A percentile compares a stretch with the other conserved stretches of the same genome.
phyloP scores from a whole-genome alignment of 2,113 vertebrate genomes.

The Peromyscus polionotus region DNA sequence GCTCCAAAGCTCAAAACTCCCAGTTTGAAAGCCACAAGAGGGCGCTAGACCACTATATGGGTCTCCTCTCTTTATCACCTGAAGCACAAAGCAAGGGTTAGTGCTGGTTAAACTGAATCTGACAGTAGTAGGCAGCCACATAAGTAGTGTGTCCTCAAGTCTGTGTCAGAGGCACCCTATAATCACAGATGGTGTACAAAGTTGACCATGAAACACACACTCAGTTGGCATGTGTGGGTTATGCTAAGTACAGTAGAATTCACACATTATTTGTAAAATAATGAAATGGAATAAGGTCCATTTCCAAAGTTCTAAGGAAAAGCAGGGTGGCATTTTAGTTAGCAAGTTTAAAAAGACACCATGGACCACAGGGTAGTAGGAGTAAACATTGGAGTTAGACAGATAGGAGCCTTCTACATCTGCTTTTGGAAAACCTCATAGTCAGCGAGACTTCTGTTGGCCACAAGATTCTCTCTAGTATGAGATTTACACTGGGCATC shows the following conservation, averaged over 20 bases:
- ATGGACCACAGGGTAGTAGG: background rate
- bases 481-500: conserved; percentile 9
- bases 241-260: conserved; percentile 20
- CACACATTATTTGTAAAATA: background rate
- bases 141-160: background rate
- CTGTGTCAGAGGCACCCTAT: background rate
- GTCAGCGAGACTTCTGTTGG: background rate
- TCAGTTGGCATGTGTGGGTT: conserved; percentile 33
- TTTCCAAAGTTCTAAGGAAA: conserved; percentile 17
- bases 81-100: conserved; percentile 53
- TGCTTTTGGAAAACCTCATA: conserved; percentile 54
- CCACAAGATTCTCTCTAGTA: conserved; percentile 12
- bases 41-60: conserved; percentile 83
- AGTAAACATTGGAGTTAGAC: conserved; percentile 23
- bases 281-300: background rate
- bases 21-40: conserved; percentile 79
- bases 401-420: conserved; percentile 29
- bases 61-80: conserved; percentile 24
- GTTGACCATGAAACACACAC: conserved; percentile 35
- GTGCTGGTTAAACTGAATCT: background rate
- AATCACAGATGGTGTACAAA: conserved; percentile 5
- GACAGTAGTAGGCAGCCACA: background rate
- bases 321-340: background rate
- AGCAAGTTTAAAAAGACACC: conserved; percentile 3
- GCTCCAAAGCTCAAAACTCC: background rate